These are phyloP conservation scores for Lamprologus tigripictilis DNA, from an alignment of 2,113 vertebrate species.

Conservation along the genomic window DNA sequence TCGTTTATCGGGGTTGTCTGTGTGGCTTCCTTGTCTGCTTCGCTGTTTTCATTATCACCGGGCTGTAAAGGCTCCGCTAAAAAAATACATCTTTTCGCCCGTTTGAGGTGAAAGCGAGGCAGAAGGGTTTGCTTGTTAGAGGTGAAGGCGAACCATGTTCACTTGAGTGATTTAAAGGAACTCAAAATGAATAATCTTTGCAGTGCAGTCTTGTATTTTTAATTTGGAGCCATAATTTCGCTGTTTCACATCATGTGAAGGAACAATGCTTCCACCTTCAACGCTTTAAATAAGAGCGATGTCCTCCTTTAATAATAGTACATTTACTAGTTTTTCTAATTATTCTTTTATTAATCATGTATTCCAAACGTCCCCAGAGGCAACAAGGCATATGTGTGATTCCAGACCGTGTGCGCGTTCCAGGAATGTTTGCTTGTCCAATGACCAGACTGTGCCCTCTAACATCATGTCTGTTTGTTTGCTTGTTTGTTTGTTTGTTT, in stretches of 20 bases:
- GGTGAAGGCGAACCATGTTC: background rate
- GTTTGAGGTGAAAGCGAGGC: background rate
- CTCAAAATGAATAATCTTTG: background rate
- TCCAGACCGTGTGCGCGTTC: background rate
- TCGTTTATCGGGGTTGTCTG: conserved; percentile 31
- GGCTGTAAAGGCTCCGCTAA: background rate
- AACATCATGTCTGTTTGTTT: conserved; percentile 66
- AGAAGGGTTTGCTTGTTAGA: background rate
- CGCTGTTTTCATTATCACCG: conserved; percentile 12
- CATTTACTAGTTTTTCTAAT: background rate
- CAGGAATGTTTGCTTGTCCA: conserved; percentile 67
- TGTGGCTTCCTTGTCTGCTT: conserved; percentile 16
- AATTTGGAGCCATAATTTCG: background rate
- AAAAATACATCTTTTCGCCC: background rate
- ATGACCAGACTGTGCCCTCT: conserved; percentile 76
- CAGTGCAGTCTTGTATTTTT: background rate
- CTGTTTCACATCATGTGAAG: background rate
- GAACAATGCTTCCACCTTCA: background rate
- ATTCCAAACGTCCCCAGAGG: background rate
- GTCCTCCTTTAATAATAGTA: background rate
- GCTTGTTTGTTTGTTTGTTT: background rate
- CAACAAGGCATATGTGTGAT: conserved; percentile 45
- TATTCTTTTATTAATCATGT: background rate
- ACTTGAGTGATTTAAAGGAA: background rate
- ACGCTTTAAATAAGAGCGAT: background rate